Base-by-base conservation (phyloP, 2,888 invertebrate genomes). In the Tipula helvola region DNA sequence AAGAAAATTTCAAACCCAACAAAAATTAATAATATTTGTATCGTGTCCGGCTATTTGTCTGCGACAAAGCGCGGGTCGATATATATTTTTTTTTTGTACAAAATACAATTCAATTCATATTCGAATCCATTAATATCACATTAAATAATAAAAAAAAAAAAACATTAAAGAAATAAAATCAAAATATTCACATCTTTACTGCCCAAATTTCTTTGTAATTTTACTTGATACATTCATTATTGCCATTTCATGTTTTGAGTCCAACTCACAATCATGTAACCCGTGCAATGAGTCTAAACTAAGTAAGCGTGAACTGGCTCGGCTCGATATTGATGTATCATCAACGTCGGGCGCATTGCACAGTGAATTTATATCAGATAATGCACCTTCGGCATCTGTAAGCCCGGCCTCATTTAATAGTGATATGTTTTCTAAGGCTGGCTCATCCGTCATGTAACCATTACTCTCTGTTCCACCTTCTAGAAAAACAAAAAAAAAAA, bases 381-480 rank as follows among this genome's bases (percentile, higher is more conserved):
- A 93, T 39, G 96, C 97, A 87, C 96, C 97, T 93, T 97, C 97
- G 10, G 96, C 96, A 92, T 97, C 97, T 1, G 96, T 97, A 84
- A 97, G 93, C 8, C 96, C 96, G 28, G 96, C 95, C 91, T 97
- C 97, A 91, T 97, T 96, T 18, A 96, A 91, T 93, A 97, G 94
- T 71, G 96, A 96, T 86, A 96, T 94, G 91, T 97, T 96, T 91
- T 97, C 96, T 12, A 96, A 92, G 16, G 96, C 96, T 0, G 96
- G 96, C 91, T 97, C 96, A 91, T 97, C 96, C 0, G 96, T 96
- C n/a, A 96, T 96, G 90, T 96, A 97, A 39, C 96, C 96, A 0
- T 96, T 96, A 88, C 96, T 96, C 90, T 94, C 94, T 0, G 94
- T 93, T 86, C 93, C 93, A 42, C 93, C 93, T 91, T n/a, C 42